phyloP scores from a whole-genome alignment of 2,888 invertebrate genomes.

The Tricholauxania praeusta region DNA sequence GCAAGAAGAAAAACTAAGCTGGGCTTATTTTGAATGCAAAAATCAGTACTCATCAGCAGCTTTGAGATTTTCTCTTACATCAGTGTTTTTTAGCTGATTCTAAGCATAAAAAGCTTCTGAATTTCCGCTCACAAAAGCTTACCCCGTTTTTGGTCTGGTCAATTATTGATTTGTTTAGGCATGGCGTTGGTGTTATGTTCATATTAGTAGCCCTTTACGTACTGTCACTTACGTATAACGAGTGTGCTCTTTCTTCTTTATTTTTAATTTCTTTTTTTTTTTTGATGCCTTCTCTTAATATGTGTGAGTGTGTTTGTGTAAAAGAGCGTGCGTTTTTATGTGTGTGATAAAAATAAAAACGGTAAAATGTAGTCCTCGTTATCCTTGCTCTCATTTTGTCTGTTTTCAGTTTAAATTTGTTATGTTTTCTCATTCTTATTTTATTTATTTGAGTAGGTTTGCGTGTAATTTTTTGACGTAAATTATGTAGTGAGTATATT shows the following conservation, averaged over 20 bases:
- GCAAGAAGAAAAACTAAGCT: background rate
- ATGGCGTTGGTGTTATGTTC: conserved; percentile 4
- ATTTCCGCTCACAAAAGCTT: conserved; percentile 25
- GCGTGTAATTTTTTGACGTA: conserved; percentile 17
- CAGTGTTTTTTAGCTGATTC: background rate
- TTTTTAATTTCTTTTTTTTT: background rate
- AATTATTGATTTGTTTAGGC: conserved; percentile 29
- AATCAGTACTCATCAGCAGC: background rate
- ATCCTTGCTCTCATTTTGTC: conserved; percentile 43
- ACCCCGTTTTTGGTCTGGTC: background rate
- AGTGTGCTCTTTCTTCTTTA: background rate
- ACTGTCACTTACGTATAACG: background rate
- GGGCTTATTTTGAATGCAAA: background rate
- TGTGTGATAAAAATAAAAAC: background rate
- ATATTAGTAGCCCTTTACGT: background rate
- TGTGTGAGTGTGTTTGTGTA: background rate
- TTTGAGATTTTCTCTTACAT: background rate
- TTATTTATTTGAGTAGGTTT: conserved; percentile 4
- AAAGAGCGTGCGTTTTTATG: conserved; percentile 8
- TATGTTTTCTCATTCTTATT: conserved; percentile 25
- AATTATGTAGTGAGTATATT: background rate
- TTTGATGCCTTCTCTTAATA: background rate
- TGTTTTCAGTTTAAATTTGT: conserved; percentile 38
- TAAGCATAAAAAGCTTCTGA: conserved; percentile 23
- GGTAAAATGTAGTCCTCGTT: conserved; percentile 24